Percentiles rank a stretch among this genome's conserved stretches.
Conservation (phyloP, 2,888 invertebrate species). For the Tiliacea citrago region DNA sequence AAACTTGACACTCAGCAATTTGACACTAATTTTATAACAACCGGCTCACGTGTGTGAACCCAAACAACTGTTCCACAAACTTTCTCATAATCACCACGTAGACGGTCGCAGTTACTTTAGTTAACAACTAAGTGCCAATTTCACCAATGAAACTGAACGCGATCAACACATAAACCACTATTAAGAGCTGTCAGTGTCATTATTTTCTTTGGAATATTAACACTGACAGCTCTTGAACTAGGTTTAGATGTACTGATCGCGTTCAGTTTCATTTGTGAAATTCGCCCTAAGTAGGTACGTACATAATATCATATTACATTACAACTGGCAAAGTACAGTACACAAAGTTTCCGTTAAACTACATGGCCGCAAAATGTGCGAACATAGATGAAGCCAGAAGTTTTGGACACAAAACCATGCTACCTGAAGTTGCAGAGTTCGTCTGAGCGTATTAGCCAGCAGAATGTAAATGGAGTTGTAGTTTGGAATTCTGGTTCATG, state of each 20-base stretch:
- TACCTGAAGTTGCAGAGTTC: constrained; percentile 48
- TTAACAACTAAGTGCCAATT: constrained; percentile 30
- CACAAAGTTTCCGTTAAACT: constrained; percentile 60
- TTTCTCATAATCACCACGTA: constrained; percentile 39
- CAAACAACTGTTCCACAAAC: constrained; percentile 43
- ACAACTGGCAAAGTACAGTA: constrained; percentile 49
- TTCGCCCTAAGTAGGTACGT: constrained; percentile 17
- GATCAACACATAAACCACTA: too few relatives aligned
- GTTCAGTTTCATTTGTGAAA: too few relatives aligned
- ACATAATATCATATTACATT: constrained; percentile 58
- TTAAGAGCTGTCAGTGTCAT: too few relatives aligned
- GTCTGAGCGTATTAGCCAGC: constrained; percentile 43
- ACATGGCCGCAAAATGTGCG: constrained; percentile 57
- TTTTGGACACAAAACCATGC: constrained; percentile 43
- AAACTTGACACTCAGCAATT: not conserved
- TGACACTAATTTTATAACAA: constrained; percentile 19
- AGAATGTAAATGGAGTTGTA: constrained; percentile 53
- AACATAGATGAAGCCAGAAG: constrained; percentile 43
- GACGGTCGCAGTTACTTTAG: constrained; percentile 33
- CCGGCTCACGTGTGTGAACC: constrained; percentile 4
- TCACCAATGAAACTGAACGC: too few relatives aligned
- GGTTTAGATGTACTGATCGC: too few relatives aligned
- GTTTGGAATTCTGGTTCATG: constrained; percentile 34
- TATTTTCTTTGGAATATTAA: too few relatives aligned
- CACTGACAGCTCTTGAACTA: too few relatives aligned